phyloP scores from a whole-genome alignment of 2,888 invertebrate genomes.

The Eurytoma adleriae region DNA sequence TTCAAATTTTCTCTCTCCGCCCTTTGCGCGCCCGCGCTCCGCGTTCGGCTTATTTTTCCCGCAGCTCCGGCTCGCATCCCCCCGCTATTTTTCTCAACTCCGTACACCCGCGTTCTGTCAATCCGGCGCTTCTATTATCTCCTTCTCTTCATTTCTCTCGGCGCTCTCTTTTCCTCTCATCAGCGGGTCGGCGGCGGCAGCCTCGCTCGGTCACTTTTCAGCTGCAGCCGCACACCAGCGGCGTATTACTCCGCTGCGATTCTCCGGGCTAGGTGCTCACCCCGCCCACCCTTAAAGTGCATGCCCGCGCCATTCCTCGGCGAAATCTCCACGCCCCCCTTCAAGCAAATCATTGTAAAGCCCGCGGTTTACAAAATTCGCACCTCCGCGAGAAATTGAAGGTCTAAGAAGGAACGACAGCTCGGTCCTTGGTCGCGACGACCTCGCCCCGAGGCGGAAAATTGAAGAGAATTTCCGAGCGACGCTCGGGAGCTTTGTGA shows the following conservation, averaged over 20 bases:
- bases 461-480: no score
- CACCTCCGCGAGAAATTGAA: background rate
- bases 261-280: no score
- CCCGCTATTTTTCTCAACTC: background rate
- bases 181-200: background rate
- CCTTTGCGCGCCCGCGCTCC: background rate
- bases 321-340: slow-evolving; percentile 1
- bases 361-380: slow-evolving; percentile 7
- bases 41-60: background rate
- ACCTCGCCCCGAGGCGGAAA: slow-evolving; percentile 1
- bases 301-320: background rate
- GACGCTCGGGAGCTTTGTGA: no score
- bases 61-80: no score
- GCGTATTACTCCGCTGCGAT: no score
- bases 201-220: no score
- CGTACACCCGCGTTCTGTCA: background rate
- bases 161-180: background rate
- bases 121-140: slow-evolving; percentile 37
- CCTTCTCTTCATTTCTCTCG: background rate
- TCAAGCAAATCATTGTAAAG: slow-evolving; percentile 7
- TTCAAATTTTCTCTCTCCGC: background rate
- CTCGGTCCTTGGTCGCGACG: slow-evolving; percentile 24
- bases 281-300: no score
- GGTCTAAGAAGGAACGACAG: slow-evolving; percentile 2
- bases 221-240: no score